Base-by-base conservation (phyloP, 2,888 invertebrate genomes). In the Epistrophe eligans region DNA sequence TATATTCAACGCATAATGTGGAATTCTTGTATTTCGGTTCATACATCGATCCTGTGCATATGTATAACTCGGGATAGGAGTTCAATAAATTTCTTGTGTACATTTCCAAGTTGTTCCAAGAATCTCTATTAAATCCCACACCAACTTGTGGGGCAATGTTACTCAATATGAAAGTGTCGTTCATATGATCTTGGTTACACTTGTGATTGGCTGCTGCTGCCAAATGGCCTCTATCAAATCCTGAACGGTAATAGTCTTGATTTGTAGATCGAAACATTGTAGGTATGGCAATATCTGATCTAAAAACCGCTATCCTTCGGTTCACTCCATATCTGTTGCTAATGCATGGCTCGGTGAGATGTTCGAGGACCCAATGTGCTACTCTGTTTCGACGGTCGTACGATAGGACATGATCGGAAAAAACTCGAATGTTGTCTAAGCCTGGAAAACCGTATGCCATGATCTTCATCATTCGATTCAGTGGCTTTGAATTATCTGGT, bases 71-170 rank as follows among this genome's bases (percentile, higher is more conserved):
- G 55, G 94, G 93, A 91, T 96, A 96, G 0, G 94, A 93, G 89
- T 94, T 95, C 0, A 96, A 95, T 62, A 97, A 91, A 84, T 95
- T 95, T 74, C 98, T 93, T 0, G 97, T 96, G 93, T 98, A 95
- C 90, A 95, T 96, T 92, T 98, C 98, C 73, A 98, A 93, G 15
- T 95, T 94, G 91, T 98, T 98, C 98, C 98, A 98, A 0, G 96
- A 95, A 91, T 97, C 96, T 84, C 98, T 93, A 91, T 98, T 98
- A 91, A 98, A 98, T 0, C 98, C 98, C 81, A 94, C 95, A 0
- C 98, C 98, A 13, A 98, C 97, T 94, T 99, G 99, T 2, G 99
- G 99, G 7, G 98, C 96, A 94, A 99, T 98, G 91, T 99, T 99
- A 1, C 97, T 97, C 28, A 99, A 93, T 76, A 94, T 95, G 92